Base-by-base conservation (phyloP, 2,113 vertebrate genomes). In the Ptilorrhoa leucosticta region DNA sequence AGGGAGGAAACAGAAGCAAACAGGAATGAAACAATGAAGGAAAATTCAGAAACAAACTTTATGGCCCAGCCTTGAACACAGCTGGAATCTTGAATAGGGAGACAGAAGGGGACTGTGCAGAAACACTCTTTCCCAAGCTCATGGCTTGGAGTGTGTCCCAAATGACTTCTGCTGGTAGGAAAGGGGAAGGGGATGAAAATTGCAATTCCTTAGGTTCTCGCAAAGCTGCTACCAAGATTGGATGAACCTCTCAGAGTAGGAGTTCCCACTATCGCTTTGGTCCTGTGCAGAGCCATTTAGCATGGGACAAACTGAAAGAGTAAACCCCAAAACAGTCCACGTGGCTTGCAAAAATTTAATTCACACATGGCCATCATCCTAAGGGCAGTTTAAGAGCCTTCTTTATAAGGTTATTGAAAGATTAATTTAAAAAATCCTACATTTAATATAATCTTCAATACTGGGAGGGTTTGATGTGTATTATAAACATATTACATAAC, bases 1-100 rank as follows among this genome's bases (percentile, higher is more conserved):
- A 82, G 47, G 24, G 70, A 90, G 84, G 79, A 95, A 96, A 88
- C 10, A 90, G 63, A 89, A 84, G 53, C 87, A 71, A 96, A 93
- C n/a, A 93, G 81, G 73, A 93, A 95, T 79, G 31, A 79, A 93
- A 94, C 53, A 89, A 78, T 84, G 72, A 78, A 87, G 64, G 40
- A 94, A 94, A 87, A 81, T 17, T 64, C 60, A 84, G 89, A 93
- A 84, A 91, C 61, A 89, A 89, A 66, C 50, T 88, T 82, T n/a
- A 65, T 39, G 44, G 66, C 54, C 28, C 78, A 94, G 65, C 61
- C 84, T 82, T 82, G 78, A 91, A 75, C 7, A 2, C 70, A 85
- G 82, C 65, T 93, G 73, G 50, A 73, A 76, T 82, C 28, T 21
- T 15, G 39, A 96, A 78, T 0, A 75, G 48, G 15, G 61, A 76